Base-by-base conservation (phyloP, 1,140 invertebrate genomes). In the Chironomus tepperi region DNA sequence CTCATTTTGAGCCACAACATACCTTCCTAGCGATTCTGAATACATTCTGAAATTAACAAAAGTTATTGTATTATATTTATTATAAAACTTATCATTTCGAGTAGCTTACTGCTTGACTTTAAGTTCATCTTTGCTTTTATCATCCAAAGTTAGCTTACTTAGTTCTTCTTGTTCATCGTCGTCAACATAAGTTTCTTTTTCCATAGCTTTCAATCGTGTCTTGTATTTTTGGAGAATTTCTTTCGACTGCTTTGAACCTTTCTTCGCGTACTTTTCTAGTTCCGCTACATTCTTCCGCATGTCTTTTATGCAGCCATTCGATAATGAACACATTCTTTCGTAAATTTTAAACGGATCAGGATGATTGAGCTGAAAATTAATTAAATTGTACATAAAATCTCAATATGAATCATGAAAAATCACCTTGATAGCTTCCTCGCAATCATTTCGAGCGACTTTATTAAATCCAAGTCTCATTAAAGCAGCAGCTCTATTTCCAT, bases 321-420 rank as follows among this genome's bases (percentile, higher is more conserved):
- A 70, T 19, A 70, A 12, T 0, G 65, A 70, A 19, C 65, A 70
- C 65, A 19, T 70, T 19, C 65, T 70, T 6, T 70, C 65, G 10
- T 70, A 70, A 10, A 70, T 70, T 70, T 70, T 70, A 70, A 70
- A 70, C 6, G 19, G 65, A 70, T 70, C 65, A 18, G 65, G 65
- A 70, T 70, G 65, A 18, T 70, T 18, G 19, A 19, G 19, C 18
- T 34, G 24, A n/a, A n/a, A n/a, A n/a, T n/a, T 34, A 34, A 34
- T 34, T 34, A 34, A 5, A 34, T 34, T 34, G 1, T 34, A 34
- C 24, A 34, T 34, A 34, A 34, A 34, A 34, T 34, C 24, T 2
- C 5, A 34, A 5, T 2, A 34, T 34, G 1, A 34, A 34, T 34
- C 1, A 2, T 34, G 2, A 34, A 34, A 34, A 34, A 2, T 34